phyloP scores from a whole-genome alignment of 2,888 invertebrate genomes.

The Orthosia incerta region DNA sequence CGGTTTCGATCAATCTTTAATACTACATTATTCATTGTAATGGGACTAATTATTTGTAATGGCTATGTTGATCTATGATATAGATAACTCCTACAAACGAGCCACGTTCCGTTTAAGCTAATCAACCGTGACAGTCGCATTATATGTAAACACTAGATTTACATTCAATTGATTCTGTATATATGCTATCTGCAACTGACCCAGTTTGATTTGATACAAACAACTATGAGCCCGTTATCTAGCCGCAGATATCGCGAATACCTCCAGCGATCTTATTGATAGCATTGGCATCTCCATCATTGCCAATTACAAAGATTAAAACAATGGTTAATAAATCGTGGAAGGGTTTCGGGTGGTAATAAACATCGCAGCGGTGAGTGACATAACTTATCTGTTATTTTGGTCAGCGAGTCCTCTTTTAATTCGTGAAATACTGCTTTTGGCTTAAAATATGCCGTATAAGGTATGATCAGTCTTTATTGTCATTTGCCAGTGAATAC shows the following conservation, averaged over 20 bases:
- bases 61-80: slow-evolving; percentile 59
- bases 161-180: slow-evolving; percentile 54
- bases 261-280: slow-evolving; percentile 46
- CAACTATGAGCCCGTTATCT: slow-evolving; percentile 41
- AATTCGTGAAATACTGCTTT: slow-evolving; percentile 76
- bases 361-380: slow-evolving; percentile 67
- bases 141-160: slow-evolving; percentile 61
- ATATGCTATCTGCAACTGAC: slow-evolving; percentile 48
- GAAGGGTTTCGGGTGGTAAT: slow-evolving; percentile 68
- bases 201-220: slow-evolving; percentile 48
- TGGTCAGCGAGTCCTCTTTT: slow-evolving; percentile 69
- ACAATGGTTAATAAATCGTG: slow-evolving; percentile 78
- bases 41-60: slow-evolving; percentile 64
- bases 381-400: slow-evolving; percentile 73
- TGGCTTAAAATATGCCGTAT: slow-evolving; percentile 71
- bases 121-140: slow-evolving; percentile 61
- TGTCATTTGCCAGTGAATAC: slow-evolving; percentile 76
- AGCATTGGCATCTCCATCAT: slow-evolving; percentile 52
- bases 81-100: slow-evolving; percentile 57
- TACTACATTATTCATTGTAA: slow-evolving; percentile 76
- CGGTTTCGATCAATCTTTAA: slow-evolving; percentile 71
- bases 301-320: slow-evolving; percentile 66
- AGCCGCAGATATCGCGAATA: slow-evolving; percentile 39
- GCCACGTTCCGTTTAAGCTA: slow-evolving; percentile 46
- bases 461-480: slow-evolving; percentile 74